Percentiles rank a stretch among this genome's conserved stretches.
These are phyloP conservation scores for Nannobrachium achirus DNA, from an alignment of 2,113 vertebrate species.

Conservation along the genomic window DNA sequence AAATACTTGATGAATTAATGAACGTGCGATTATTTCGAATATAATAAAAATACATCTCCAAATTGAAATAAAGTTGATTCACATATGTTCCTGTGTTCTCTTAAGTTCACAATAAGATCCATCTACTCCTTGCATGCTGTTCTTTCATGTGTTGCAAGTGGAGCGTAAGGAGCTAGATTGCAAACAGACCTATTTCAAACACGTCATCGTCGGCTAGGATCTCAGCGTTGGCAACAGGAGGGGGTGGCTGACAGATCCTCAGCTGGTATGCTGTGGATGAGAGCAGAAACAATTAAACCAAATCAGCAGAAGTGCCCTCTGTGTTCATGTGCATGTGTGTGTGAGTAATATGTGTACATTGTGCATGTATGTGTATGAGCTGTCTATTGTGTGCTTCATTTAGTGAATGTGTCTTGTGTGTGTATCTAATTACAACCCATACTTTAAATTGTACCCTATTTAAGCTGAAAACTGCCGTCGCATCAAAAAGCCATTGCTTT, in stretches of 20 bases:
- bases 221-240: slow-evolving; percentile 88
- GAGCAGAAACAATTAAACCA: slow-evolving; percentile 31
- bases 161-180: slow-evolving; percentile 43
- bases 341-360: neutral
- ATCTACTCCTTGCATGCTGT: slow-evolving; percentile 24
- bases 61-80: neutral
- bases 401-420: neutral
- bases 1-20: slow-evolving; percentile 10
- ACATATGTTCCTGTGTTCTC: neutral
- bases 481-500: slow-evolving; percentile 62
- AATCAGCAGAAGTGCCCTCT: neutral
- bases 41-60: too few relatives aligned
- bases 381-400: too few relatives aligned
- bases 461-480: slow-evolving; percentile 47
- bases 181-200: slow-evolving; percentile 91
- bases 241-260: slow-evolving; percentile 89
- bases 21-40: too few relatives aligned
- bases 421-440: slow-evolving; percentile 9
- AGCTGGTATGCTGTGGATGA: slow-evolving; percentile 89
- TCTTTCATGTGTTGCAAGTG: neutral
- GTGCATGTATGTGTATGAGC: neutral
- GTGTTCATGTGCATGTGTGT: neutral
- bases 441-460: slow-evolving; percentile 26
- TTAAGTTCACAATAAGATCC: neutral
- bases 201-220: slow-evolving; percentile 91